Evolutionary conservation across 53 echinoderm and acorn worm species (phyloP).

Genomic region (Echinometra lucunter): DNA sequence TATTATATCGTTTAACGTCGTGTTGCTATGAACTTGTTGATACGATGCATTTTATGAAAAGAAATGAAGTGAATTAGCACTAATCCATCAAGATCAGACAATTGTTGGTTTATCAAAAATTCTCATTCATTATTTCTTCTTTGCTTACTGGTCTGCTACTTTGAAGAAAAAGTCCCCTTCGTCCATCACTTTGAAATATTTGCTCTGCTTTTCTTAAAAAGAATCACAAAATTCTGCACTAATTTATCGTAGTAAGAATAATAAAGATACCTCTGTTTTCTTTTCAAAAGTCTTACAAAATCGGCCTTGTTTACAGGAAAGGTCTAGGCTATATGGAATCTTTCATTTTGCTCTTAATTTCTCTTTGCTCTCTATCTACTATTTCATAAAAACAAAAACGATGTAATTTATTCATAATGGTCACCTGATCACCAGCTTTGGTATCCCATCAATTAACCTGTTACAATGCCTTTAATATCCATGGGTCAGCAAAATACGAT

Average conservation of each 20-base stretch:
- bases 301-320: background rate
- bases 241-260: no score
- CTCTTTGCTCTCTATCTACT: background rate
- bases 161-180: no score
- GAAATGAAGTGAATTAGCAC: background rate
- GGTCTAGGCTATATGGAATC: background rate
- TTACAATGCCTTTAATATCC: background rate
- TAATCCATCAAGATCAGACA: background rate
- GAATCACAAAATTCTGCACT: no score
- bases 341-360: background rate
- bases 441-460: conserved; percentile 16
- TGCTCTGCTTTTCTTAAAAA: no score
- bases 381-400: background rate
- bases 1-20: background rate
- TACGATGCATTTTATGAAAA: background rate
- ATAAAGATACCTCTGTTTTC: no score
- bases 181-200: no score
- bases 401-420: background rate
- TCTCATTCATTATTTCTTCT: no score
- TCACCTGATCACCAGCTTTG: background rate
- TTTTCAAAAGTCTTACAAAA: no score
- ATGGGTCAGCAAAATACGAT: background rate
- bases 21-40: background rate
- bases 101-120: background rate
- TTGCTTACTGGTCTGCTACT: no score